These are phyloP conservation scores for Malurus splendens DNA, from an alignment of 2,797 vertebrate genomes.

Conservation along the genomic window DNA sequence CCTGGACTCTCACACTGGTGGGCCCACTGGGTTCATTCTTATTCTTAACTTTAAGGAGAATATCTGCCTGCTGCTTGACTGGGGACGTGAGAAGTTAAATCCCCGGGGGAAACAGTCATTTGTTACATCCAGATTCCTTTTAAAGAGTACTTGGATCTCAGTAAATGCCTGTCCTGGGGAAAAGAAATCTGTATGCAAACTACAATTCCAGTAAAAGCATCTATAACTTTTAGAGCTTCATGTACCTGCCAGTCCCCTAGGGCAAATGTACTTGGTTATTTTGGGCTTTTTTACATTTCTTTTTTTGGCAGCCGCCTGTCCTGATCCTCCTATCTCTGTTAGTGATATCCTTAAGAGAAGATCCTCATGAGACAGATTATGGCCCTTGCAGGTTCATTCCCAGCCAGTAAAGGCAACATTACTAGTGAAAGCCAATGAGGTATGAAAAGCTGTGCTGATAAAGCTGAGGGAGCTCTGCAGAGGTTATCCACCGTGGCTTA, in stretches of 20 bases:
- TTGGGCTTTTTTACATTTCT: background rate
- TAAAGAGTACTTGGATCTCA: background rate
- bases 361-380: background rate
- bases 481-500: background rate
- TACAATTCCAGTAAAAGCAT: background rate
- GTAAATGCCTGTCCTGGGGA: background rate
- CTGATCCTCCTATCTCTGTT: background rate
- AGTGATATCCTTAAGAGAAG: background rate
- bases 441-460: conserved; percentile 8
- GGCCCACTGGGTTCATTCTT: background rate
- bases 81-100: background rate
- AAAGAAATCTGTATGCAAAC: conserved; percentile 14
- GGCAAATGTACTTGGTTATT: background rate
- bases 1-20: background rate
- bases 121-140: conserved; percentile 1
- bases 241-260: conserved; percentile 7
- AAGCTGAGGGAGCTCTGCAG: conserved; percentile 3
- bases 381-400: background rate
- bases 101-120: background rate
- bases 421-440: background rate
- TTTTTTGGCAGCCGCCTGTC: background rate
- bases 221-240: conserved; percentile 7
- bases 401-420: background rate
- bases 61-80: background rate
- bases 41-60: background rate